phyloP scores from a whole-genome alignment of 2,888 invertebrate species.

The Drosophila mimetica region DNA sequence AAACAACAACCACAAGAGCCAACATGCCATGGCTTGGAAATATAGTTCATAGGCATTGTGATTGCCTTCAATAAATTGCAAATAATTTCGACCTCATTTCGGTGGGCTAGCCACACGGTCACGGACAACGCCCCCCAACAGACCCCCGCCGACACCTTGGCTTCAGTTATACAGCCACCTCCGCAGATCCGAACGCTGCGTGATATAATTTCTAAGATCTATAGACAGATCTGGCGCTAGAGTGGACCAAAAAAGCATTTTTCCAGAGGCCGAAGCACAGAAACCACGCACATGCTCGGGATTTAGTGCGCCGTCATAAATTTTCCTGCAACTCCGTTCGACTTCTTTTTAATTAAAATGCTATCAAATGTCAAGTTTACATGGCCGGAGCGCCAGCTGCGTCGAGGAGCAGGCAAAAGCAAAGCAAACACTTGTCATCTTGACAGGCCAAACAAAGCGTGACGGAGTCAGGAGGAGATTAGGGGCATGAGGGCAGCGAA shows the following conservation, averaged over 20 bases:
- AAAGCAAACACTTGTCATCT: constrained; percentile 81
- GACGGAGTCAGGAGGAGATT: constrained; percentile 57
- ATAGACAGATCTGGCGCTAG: constrained; percentile 39
- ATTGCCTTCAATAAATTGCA: constrained; percentile 82
- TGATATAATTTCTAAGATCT: constrained; percentile 74
- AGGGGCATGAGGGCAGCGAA: constrained; percentile 38
- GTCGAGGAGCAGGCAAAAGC: constrained; percentile 45
- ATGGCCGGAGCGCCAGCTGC: constrained; percentile 69
- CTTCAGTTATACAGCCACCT: constrained; percentile 35
- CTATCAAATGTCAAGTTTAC: constrained; percentile 82
- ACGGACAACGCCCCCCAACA: constrained; percentile 51
- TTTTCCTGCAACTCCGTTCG: constrained; percentile 59
- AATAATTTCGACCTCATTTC: constrained; percentile 81
- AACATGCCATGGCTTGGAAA: constrained; percentile 46
- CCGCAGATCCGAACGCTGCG: constrained; percentile 62
- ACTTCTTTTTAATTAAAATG: constrained; percentile 75
- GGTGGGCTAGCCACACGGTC: constrained; percentile 75
- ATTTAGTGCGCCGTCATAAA: constrained; percentile 66
- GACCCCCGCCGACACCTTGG: constrained; percentile 14
- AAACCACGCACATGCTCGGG: constrained; percentile 66
- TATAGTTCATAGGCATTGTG: constrained; percentile 77
- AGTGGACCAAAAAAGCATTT: constrained; percentile 38
- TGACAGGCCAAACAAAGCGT: constrained; percentile 80
- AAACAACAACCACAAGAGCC: constrained; percentile 57
- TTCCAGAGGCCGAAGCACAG: constrained; percentile 49